Conservation (phyloP, 2,113 vertebrate genomes). For the Psophia crepitans region DNA sequence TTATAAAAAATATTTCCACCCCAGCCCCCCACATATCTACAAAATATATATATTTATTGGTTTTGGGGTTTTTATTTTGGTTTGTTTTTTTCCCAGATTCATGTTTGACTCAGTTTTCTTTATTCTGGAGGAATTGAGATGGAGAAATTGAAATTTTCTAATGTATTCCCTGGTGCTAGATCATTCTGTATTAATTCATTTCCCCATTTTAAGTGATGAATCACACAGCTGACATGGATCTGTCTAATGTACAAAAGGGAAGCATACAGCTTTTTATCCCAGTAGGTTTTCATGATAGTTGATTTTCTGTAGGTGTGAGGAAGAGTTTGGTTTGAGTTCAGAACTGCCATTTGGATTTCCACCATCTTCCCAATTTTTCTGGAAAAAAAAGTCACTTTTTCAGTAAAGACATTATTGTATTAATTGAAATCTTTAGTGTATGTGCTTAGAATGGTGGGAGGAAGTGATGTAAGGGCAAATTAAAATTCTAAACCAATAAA, state of each 20-base stretch:
- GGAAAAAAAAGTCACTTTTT: not conserved
- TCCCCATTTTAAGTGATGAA: not conserved
- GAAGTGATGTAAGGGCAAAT: not conserved
- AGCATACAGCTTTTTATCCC: not conserved
- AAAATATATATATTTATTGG: too few species aligned
- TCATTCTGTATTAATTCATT: not conserved
- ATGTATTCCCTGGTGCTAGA: not conserved
- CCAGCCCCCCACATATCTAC: accelerated
- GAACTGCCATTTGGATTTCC: not conserved
- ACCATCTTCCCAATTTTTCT: not conserved
- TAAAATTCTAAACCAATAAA: not conserved
- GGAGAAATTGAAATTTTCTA: not conserved
- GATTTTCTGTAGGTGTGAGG: not conserved
- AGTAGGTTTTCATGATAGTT: not conserved
- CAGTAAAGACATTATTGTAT: not conserved
- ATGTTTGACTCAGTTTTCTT: not conserved
- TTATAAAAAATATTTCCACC: not conserved
- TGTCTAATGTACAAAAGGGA: not conserved
- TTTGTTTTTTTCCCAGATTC: not conserved
- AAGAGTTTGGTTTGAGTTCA: not conserved
- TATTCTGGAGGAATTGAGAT: not conserved
- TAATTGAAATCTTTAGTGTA: not conserved
- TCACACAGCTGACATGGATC: not conserved
- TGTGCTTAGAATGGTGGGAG: not conserved
- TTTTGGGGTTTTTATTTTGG: too few species aligned